phyloP scores from a whole-genome alignment of 1,140 invertebrate species.

The Ridgeia piscesae region DNA sequence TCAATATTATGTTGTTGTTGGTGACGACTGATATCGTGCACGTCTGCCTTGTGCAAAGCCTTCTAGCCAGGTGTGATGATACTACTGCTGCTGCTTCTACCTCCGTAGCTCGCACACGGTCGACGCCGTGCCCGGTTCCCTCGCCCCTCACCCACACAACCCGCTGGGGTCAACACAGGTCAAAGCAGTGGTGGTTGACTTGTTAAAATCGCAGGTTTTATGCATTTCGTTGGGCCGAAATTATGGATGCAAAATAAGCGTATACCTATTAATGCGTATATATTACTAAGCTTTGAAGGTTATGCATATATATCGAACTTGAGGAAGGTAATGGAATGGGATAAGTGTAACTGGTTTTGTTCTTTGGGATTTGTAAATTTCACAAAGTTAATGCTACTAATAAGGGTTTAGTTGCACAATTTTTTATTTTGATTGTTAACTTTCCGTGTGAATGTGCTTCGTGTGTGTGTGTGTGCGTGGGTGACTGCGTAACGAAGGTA shows the following conservation, averaged over 20 bases:
- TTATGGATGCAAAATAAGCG: neutral
- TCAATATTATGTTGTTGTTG: neutral
- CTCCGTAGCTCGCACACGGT: neutral
- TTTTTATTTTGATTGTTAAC: constrained; percentile 6
- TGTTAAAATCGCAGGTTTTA: neutral
- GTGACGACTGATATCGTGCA: neutral
- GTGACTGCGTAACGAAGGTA: neutral
- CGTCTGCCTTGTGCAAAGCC: neutral
- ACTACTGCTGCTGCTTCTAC: neutral
- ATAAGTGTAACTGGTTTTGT: neutral
- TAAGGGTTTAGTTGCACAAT: neutral
- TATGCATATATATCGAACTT: neutral
- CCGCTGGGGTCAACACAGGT: neutral
- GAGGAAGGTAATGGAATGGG: neutral
- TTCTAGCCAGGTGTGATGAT: neutral
- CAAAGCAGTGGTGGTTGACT: neutral
- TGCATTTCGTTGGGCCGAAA: neutral
- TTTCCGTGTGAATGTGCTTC: neutral
- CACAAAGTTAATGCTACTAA: no score
- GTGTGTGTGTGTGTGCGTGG: constrained; percentile 1
- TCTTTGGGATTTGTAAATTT: no score
- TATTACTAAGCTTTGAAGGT: neutral
- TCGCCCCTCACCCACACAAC: neutral
- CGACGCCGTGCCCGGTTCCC: neutral
- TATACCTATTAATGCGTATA: neutral